phyloP scores from a whole-genome alignment of 2,888 invertebrate genomes.

The Galerucella pusilla region DNA sequence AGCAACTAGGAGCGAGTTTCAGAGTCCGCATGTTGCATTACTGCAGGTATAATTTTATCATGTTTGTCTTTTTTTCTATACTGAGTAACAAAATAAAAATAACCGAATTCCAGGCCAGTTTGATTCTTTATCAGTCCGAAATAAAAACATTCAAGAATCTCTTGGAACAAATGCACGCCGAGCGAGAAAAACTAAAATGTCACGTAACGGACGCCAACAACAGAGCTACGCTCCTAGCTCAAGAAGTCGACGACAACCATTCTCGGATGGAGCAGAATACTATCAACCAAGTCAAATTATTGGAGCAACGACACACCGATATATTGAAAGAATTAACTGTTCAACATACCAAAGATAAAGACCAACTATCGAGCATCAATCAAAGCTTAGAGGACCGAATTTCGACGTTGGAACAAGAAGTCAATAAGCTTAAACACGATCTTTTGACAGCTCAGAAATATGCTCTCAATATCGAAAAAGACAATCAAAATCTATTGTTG shows the following conservation, averaged over 20 bases:
- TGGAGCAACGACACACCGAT: conserved; percentile 83
- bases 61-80: too few relatives aligned
- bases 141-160: conserved; percentile 70
- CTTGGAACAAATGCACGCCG: conserved; percentile 76
- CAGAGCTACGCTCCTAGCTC: conserved; percentile 82
- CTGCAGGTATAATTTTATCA: conserved; percentile 57
- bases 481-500: conserved; percentile 71
- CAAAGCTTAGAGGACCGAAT: conserved; percentile 74
- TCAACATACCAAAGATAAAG: conserved; percentile 79
- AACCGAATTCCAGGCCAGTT: conserved; percentile 67
- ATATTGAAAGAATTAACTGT: conserved; percentile 76
- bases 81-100: too few relatives aligned
- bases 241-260: conserved; percentile 93
- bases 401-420: conserved; percentile 74
- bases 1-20: conserved; percentile 54
- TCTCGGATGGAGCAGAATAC: conserved; percentile 82
- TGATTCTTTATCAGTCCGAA: conserved; percentile 76
- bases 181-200: conserved; percentile 82
- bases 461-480: conserved; percentile 72
- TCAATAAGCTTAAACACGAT: conserved; percentile 74
- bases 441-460: conserved; percentile 72
- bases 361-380: conserved; percentile 73
- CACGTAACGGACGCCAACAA: conserved; percentile 87
- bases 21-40: conserved; percentile 66
- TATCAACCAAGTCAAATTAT: conserved; percentile 74